Evolutionary conservation across 2,888 invertebrate species (phyloP).

Genomic region (Ormyrus thymus): DNA sequence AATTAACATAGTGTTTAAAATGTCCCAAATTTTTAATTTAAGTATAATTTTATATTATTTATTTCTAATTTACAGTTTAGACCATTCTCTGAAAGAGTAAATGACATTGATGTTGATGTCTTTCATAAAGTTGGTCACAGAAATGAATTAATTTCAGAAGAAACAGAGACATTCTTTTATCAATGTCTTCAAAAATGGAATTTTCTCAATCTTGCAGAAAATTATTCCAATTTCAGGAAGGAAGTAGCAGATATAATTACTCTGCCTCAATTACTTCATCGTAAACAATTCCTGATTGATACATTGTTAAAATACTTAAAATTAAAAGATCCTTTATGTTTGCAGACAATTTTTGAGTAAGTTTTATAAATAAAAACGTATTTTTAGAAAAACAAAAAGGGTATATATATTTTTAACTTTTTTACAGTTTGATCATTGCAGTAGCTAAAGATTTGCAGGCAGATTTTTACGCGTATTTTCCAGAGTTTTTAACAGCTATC

Average conservation of each 20-base stretch:
- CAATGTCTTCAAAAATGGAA: constrained; percentile 92
- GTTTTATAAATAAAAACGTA: constrained; percentile 69
- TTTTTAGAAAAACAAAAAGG: background rate
- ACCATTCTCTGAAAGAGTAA: constrained; percentile 91
- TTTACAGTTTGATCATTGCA: constrained; percentile 86
- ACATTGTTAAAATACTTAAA: constrained; percentile 84
- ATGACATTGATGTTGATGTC: constrained; percentile 90
- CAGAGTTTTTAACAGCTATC: constrained; percentile 83
- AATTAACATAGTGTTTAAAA: no score
- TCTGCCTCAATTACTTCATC: constrained; percentile 88
- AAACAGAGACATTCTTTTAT: constrained; percentile 87
- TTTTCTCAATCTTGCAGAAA: constrained; percentile 89
- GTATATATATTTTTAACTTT: constrained; percentile 18
- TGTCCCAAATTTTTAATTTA: no score
- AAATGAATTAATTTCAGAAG: constrained; percentile 82
- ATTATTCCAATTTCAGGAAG: constrained; percentile 85
- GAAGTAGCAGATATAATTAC: constrained; percentile 87
- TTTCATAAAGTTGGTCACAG: constrained; percentile 89
- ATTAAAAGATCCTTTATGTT: constrained; percentile 82
- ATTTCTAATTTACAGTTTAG: constrained; percentile 80
- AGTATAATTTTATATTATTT: background rate
- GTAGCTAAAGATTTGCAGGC: constrained; percentile 90
- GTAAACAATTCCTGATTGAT: constrained; percentile 85
- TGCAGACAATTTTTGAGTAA: constrained; percentile 91
- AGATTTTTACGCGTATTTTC: constrained; percentile 92